Conservation (phyloP, 2,888 invertebrate genomes). For the Pogonocherus hispidulus region DNA sequence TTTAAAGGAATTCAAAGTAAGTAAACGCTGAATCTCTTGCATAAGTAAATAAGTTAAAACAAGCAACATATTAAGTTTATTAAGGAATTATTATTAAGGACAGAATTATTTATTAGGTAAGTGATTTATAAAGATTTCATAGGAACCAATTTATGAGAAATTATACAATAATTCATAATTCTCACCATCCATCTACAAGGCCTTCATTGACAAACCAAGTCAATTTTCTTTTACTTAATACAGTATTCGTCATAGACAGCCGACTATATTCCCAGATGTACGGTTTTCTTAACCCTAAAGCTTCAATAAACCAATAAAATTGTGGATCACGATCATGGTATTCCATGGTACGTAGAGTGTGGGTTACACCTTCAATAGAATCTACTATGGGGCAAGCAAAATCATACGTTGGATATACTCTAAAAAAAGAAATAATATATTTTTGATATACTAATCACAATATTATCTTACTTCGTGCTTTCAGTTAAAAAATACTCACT, state of each 20-base stretch:
- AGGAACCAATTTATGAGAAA: not conserved
- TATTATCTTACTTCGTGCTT: conserved; percentile 7
- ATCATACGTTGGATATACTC: conserved; percentile 99
- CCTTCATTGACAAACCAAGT: conserved; percentile 98
- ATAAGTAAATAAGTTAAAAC: not conserved
- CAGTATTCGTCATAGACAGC: conserved; percentile 98
- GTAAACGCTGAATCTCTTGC: not conserved
- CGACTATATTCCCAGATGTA: conserved; percentile 97
- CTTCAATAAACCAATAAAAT: conserved; percentile 97
- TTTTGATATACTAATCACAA: not conserved
- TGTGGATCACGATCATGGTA: conserved; percentile 98
- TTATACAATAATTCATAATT: not conserved
- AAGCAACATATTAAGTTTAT: no score
- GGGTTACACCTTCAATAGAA: conserved; percentile 96
- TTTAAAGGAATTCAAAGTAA: not conserved
- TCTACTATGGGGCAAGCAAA: conserved; percentile 99
- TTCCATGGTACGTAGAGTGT: conserved; percentile 97
- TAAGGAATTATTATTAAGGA: no score
- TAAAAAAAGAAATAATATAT: conserved; percentile 65
- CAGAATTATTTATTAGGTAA: not conserved
- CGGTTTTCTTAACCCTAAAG: conserved; percentile 87
- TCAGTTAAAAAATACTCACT: conserved; percentile 72
- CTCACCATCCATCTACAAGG: conserved; percentile 94
- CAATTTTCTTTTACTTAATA: conserved; percentile 95
- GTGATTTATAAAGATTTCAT: not conserved